phyloP scores from a whole-genome alignment of 1,140 invertebrate species.

The Drosophila pseudoananassae region DNA sequence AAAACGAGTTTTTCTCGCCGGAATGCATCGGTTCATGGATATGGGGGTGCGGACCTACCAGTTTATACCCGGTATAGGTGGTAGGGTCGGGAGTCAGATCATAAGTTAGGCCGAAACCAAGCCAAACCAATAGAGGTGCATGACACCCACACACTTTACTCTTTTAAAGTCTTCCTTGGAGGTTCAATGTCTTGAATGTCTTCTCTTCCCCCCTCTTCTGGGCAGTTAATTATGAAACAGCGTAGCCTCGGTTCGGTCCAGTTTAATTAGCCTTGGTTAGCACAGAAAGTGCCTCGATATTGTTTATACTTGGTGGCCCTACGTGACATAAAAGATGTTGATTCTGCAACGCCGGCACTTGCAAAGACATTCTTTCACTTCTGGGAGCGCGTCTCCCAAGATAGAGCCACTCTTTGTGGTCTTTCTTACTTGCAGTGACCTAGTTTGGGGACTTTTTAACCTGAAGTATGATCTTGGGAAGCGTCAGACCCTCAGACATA shows the following conservation, averaged over 20 bases:
- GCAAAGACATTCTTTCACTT: slow-evolving; percentile 66
- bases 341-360: slow-evolving; percentile 40
- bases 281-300: slow-evolving; percentile 19
- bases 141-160: no score
- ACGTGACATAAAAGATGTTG: slow-evolving; percentile 67
- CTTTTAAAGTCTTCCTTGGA: no score
- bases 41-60: not conserved
- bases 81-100: slow-evolving; percentile 56
- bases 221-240: slow-evolving; percentile 45
- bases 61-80: not conserved
- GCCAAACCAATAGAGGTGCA: slow-evolving; percentile 71
- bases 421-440: slow-evolving; percentile 13
- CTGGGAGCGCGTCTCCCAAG: not conserved
- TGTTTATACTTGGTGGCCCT: slow-evolving; percentile 10
- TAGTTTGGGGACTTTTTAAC: no score
- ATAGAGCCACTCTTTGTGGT: not conserved
- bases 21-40: slow-evolving; percentile 14
- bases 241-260: slow-evolving; percentile 34
- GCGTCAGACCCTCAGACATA: not conserved
- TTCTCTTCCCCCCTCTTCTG: slow-evolving; percentile 10
- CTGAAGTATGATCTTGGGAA: no score
- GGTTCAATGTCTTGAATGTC: slow-evolving; percentile 14
- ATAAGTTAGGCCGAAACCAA: slow-evolving; percentile 69
- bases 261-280: slow-evolving; percentile 49
- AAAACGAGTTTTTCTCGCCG: slow-evolving; percentile 37